Evolutionary conservation across 2,888 invertebrate species (phyloP).

Genomic region (Busseola fusca): DNA sequence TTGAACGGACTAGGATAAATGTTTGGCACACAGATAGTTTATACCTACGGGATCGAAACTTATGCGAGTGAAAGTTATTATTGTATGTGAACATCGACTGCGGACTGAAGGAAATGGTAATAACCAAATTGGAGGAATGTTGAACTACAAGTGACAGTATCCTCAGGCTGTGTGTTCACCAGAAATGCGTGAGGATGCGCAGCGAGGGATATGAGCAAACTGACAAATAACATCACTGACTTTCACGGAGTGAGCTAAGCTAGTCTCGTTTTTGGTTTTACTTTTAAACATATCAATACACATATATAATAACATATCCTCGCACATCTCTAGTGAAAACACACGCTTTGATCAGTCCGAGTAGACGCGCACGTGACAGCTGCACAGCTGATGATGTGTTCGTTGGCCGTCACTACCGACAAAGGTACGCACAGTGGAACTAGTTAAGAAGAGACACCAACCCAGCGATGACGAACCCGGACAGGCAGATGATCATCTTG

Average conservation of each 20-base stretch:
- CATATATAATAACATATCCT: too few relatives aligned
- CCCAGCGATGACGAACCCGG: conserved; percentile 88
- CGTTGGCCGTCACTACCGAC: neutral
- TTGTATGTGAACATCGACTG: neutral
- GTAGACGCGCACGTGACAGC: neutral
- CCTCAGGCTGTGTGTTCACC: neutral
- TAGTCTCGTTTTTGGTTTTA: neutral
- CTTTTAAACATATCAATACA: too few relatives aligned
- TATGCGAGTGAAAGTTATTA: too few relatives aligned
- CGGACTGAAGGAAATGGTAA: neutral
- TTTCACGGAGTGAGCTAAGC: neutral
- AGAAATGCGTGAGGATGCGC: too few relatives aligned
- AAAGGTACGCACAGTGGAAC: neutral
- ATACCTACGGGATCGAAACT: too few relatives aligned
- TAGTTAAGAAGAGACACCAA: conserved; percentile 66
- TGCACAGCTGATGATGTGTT: neutral
- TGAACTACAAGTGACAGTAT: neutral
- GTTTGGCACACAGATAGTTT: too few relatives aligned
- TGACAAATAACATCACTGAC: neutral
- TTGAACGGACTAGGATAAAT: too few relatives aligned
- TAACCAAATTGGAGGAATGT: neutral
- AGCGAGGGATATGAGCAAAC: neutral
- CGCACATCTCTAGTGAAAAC: neutral
- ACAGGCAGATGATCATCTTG: conserved; percentile 87
- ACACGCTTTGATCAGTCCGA: neutral